Evolutionary conservation across 2,888 invertebrate genomes (phyloP).

Genomic region (Diaphora mendica): DNA sequence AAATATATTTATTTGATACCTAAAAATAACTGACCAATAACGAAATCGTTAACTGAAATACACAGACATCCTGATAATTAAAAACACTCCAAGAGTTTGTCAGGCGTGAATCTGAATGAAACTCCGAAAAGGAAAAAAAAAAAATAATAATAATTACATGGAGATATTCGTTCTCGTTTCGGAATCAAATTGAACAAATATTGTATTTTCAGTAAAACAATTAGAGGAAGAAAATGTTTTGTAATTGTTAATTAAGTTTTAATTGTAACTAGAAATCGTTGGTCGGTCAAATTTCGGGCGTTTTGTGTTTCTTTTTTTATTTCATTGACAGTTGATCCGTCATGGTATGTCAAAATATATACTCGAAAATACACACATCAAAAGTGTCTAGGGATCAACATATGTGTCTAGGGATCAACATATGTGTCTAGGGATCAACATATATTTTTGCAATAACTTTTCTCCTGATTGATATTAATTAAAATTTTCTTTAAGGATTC

Average conservation of each 20-base stretch:
- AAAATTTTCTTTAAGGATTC: too few species aligned
- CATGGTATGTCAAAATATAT: too few species aligned
- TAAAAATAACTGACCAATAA: background rate
- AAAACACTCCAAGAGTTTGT: background rate
- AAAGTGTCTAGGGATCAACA: too few species aligned
- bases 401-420: too few species aligned
- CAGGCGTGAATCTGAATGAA: background rate
- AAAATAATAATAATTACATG: background rate
- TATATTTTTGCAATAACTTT: too few species aligned
- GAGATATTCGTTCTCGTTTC: background rate
- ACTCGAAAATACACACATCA: too few species aligned
- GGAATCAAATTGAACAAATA: background rate
- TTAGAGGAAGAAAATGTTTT: background rate
- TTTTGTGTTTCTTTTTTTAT: background rate
- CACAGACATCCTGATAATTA: background rate
- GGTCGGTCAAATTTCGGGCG: too few species aligned
- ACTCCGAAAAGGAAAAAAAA: too few species aligned
- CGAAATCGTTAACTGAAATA: background rate
- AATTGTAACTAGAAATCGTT: background rate
- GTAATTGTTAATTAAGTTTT: background rate
- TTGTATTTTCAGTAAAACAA: background rate
- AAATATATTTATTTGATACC: background rate
- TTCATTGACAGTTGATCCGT: background rate
- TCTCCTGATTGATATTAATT: too few species aligned
- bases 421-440: too few species aligned